A percentile compares a stretch with the other conserved stretches of the same genome.
phyloP scores from a whole-genome alignment of 2,797 vertebrate species.

The Mionectes olivaceus region DNA sequence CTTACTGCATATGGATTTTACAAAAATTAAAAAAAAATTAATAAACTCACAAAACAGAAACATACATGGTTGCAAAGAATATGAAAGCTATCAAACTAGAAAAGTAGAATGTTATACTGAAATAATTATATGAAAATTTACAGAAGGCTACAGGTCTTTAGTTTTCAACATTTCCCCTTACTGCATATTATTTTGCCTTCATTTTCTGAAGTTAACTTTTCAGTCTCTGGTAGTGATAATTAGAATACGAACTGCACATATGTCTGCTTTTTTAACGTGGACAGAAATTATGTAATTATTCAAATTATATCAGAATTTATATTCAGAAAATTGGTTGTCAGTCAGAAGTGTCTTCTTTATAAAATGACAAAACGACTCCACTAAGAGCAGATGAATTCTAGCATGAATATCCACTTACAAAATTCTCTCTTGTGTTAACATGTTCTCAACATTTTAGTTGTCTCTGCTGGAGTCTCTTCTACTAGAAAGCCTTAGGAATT shows the following conservation, averaged over 20 bases:
- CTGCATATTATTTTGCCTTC: constrained; percentile 22
- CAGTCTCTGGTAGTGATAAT: constrained; percentile 65
- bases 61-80: not conserved
- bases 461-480: not conserved
- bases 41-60: not conserved
- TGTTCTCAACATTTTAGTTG: not conserved
- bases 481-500: not conserved
- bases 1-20: not conserved
- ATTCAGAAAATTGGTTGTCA: constrained; percentile 69
- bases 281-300: constrained; percentile 74
- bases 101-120: not conserved
- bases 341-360: constrained; percentile 54
- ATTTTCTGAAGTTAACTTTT: constrained; percentile 64
- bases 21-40: not conserved
- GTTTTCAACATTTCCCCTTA: constrained; percentile 37
- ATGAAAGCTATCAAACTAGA: constrained; percentile 10
- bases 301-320: constrained; percentile 70
- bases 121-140: constrained; percentile 55
- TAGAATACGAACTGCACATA: constrained; percentile 67
- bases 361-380: constrained; percentile 55
- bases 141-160: constrained; percentile 47
- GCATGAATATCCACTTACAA: constrained; percentile 23
- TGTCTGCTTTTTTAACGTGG: constrained; percentile 59
- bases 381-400: constrained; percentile 55
- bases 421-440: constrained; percentile 17